Base-by-base conservation (phyloP, 2,797 vertebrate genomes). In the Heterohyrax brucei region DNA sequence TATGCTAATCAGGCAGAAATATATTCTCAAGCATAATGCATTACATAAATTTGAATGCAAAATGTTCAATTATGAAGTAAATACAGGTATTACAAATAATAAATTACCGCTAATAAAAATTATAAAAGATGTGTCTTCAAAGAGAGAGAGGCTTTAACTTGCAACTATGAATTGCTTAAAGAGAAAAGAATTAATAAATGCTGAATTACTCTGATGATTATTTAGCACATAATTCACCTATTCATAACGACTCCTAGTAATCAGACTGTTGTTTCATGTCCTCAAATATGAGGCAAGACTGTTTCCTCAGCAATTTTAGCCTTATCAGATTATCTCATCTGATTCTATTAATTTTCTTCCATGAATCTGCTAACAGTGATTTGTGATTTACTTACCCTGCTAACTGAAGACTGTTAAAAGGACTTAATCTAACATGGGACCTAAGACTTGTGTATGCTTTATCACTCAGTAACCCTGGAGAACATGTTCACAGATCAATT, bases 1-100 rank as follows among this genome's bases (percentile, higher is more conserved):
- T 99, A 99, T 99, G 98, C 98, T 98, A 99, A 99, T 99, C 97
- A 97, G 98, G 98, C 96, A 98, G 98, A 98, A 98, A 99, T 98
- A 98, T 98, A 98, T 98, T 99, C 98, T 98, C 97, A 93, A 96
- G 98, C 98, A 98, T 98, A 98, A 98, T 98, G 97, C 98, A 98
- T 98, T 98, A 98, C 98, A 99, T 99, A 99, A 99, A 99, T 99
- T 98, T 99, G 98, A 99, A 99, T 99, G 98, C 95, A 98, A 98
- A 98, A 98, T 98, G 98, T 98, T 98, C 98, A 98, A 98, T 99
- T 99, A 99, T 98, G 98, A 98, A 98, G 98, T 98, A 99, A 99
- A 99, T 98, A 98, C 98, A 99, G 98, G 98, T 99, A 98, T 98
- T 98, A 98, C 98, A 98, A 98, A 98, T 98, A 98, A 98, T 98